Base-by-base conservation (phyloP, 1,140 invertebrate species). In the Drosophila navojoa region DNA sequence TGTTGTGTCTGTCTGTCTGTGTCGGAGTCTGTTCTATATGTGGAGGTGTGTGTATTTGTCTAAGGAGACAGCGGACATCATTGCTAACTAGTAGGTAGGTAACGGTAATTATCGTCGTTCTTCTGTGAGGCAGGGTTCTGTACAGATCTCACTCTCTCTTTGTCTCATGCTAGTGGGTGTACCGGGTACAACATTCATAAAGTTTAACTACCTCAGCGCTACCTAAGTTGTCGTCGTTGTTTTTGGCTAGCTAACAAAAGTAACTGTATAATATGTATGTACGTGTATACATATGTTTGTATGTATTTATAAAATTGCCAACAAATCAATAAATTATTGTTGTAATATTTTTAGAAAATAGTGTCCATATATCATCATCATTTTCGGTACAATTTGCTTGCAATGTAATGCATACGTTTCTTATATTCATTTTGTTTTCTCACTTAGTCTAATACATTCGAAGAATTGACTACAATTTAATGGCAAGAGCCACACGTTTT, bases 331-430 rank as follows among this genome's bases (percentile, higher is more conserved):
- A 87, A 87, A 87, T 87, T 87, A 87, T 87, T 87, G 82, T 87
- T 87, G 84, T 87, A 87, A 89, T 87, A 87, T 77, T 81, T 87
- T 89, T 82, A 87, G 82, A 87, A 87, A 87, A 87, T 87, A 87
- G 82, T 87, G 82, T 87, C 84, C 82, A 87, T 87, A 89, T 87
- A 87, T 87, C 69, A 87, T 81, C 77, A 64, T 72, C 32, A 60
- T 38, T 53, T 67, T 58, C 54, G 63, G 47, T 70, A 62, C 16
- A 11, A 49, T 29, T 29, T 52, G n/a, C 55, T 63, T 62, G 50
- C 50, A 69, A 54, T 22, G 11, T 67, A 35, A 53, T 29, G 59
- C 38, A 57, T 63, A 27, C 10, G 27, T 71, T 68, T 55, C 45
- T 68, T 7, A 38, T 57, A 47, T 22, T 58, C 19, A 68, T 38